These are phyloP conservation scores for Cuniculus paca DNA, from an alignment of 2,797 vertebrate genomes.

Conservation along the genomic window DNA sequence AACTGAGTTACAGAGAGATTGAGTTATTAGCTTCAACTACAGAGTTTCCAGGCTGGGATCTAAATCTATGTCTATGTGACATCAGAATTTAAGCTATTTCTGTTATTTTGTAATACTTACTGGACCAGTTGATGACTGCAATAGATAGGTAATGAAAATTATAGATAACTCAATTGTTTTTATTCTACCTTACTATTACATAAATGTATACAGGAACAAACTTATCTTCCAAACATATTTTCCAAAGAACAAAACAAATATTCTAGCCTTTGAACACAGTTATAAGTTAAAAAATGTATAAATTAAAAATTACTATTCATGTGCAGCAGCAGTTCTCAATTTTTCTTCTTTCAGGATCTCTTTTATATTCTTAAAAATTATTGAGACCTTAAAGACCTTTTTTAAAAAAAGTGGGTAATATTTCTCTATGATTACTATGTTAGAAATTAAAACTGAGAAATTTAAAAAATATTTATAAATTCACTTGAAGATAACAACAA, in stretches of 20 bases:
- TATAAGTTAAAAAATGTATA: conserved; percentile 5
- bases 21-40: not conserved
- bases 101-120: not conserved
- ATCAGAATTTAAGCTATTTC: not conserved
- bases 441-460: conserved; percentile 34
- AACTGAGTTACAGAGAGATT: not conserved
- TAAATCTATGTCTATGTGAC: conserved; percentile 10
- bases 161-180: conserved; percentile 28
- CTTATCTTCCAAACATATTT: conserved; percentile 45
- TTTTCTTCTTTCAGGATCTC: not conserved
- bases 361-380: conserved; percentile 18
- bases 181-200: not conserved
- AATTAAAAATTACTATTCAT: conserved; percentile 36
- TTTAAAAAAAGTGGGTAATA: not conserved
- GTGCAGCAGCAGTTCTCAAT: not conserved
- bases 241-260: conserved; percentile 7
- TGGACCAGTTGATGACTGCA: not conserved
- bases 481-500: not conserved
- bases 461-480: not conserved
- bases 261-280: not conserved
- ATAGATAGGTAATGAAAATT: not conserved
- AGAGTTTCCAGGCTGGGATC: not conserved
- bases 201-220: not conserved
- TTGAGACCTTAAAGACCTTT: not conserved
- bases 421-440: conserved; percentile 18